These are phyloP conservation scores for Melitaea cinxia DNA, from an alignment of 1,140 invertebrate genomes.

Conservation along the genomic window DNA sequence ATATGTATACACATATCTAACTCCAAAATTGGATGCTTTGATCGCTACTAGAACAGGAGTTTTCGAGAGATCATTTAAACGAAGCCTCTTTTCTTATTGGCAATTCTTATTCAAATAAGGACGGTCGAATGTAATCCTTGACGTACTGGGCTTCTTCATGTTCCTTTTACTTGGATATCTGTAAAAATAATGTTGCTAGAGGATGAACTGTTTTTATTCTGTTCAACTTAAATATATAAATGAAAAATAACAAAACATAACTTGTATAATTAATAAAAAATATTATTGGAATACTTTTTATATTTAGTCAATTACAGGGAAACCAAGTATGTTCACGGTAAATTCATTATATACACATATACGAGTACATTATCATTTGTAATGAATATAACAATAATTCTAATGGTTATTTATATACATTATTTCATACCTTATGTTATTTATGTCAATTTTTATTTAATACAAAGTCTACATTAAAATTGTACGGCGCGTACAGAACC, in stretches of 20 bases:
- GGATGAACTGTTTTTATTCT: background rate
- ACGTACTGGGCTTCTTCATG: constrained; percentile 67
- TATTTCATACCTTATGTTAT: background rate
- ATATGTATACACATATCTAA: no score
- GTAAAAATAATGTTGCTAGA: constrained; percentile 3
- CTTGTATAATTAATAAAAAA: no score
- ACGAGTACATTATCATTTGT: no score
- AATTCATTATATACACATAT: no score
- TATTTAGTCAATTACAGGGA: no score
- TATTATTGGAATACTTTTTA: no score
- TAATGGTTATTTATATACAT: no score
- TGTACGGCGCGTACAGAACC: background rate
- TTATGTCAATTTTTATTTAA: no score
- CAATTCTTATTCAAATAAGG: constrained; percentile 77
- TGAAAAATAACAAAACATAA: no score
- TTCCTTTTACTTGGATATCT: constrained; percentile 52
- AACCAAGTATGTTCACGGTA: no score
- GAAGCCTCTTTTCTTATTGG: constrained; percentile 59
- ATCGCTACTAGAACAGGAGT: constrained; percentile 55
- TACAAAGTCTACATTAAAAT: background rate
- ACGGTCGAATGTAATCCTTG: constrained; percentile 62
- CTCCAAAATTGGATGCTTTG: constrained; percentile 7
- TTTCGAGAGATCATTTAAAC: constrained; percentile 55
- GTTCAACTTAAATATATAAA: no score
- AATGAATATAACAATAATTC: no score